phyloP scores from a whole-genome alignment of 2,113 vertebrate species.

The Dermatemys mawii region DNA sequence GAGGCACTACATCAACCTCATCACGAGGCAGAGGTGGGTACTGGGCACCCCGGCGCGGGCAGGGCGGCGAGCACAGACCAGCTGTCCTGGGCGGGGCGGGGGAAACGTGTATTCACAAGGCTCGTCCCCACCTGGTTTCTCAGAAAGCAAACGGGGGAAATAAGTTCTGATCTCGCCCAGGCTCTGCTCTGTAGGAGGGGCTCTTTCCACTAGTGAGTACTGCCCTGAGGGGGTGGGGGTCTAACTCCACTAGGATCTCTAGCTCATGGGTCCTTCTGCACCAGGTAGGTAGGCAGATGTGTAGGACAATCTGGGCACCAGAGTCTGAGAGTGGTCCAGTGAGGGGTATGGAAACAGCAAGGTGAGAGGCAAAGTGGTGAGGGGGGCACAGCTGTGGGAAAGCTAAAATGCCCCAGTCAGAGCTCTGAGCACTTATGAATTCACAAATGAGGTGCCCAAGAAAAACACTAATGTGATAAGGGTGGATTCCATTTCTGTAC shows the following conservation, averaged over 20 bases:
- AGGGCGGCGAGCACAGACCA: not conserved
- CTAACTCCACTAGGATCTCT: not conserved
- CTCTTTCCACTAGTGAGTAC: not conserved
- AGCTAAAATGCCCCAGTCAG: not conserved
- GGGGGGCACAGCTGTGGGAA: not conserved
- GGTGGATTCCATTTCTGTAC: not conserved
- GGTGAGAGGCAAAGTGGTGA: not conserved
- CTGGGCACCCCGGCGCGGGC: not conserved
- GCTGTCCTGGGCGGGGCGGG: not conserved
- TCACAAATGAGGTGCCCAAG: not conserved
- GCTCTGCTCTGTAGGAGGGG: not conserved
- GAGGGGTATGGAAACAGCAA: not conserved
- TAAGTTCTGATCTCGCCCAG: not conserved
- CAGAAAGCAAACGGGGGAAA: not conserved
- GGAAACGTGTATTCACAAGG: fast-evolving
- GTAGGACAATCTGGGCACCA: not conserved
- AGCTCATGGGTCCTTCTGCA: not conserved
- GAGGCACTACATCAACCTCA: constrained; percentile 99
- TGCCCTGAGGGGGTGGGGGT: not conserved
- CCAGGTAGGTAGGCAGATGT: not conserved
- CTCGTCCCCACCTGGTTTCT: not conserved
- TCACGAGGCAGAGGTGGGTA: constrained; percentile 96
- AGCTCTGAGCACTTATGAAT: not conserved
- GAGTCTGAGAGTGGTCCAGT: not conserved
- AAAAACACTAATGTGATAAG: not conserved